phyloP scores from a whole-genome alignment of 2,797 vertebrate species.

The Gephyroberyx darwinii region DNA sequence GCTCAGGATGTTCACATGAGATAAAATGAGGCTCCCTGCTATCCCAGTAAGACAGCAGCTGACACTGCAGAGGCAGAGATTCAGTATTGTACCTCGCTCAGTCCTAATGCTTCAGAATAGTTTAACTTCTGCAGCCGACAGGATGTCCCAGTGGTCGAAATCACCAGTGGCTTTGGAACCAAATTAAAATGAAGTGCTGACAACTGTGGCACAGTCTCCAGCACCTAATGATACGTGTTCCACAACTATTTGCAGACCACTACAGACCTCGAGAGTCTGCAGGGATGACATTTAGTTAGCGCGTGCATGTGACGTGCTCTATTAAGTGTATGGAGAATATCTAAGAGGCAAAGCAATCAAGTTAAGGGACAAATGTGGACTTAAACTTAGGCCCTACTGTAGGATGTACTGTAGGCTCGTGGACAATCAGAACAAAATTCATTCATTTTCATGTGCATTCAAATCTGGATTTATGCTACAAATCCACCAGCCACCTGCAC shows the following conservation, averaged over 20 bases:
- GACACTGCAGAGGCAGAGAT: conserved; percentile 68
- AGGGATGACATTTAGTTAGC: conserved; percentile 48
- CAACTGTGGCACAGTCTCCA: conserved; percentile 71
- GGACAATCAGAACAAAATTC: background rate
- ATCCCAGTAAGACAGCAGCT: conserved; percentile 65
- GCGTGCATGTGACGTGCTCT: conserved; percentile 33
- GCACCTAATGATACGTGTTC: conserved; percentile 67
- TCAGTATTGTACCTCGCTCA: conserved; percentile 56
- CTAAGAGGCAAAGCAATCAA: background rate
- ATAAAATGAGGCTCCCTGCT: conserved; percentile 57
- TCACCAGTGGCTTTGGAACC: conserved; percentile 68
- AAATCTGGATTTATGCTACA: conserved; percentile 26
- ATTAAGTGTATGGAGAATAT: conserved; percentile 11
- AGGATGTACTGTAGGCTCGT: background rate
- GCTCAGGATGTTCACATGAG: conserved; percentile 51
- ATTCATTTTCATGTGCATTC: conserved; percentile 1
- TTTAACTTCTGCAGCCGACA: conserved; percentile 74
- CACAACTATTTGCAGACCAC: conserved; percentile 59
- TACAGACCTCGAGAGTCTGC: conserved; percentile 38
- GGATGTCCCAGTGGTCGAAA: conserved; percentile 73
- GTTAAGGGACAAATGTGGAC: background rate
- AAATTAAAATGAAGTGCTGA: conserved; percentile 80
- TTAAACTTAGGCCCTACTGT: background rate
- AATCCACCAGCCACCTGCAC: conserved; percentile 25
- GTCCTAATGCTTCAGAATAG: conserved; percentile 72